phyloP scores from a whole-genome alignment of 2,888 invertebrate genomes.

The Chymomyza procnemis region DNA sequence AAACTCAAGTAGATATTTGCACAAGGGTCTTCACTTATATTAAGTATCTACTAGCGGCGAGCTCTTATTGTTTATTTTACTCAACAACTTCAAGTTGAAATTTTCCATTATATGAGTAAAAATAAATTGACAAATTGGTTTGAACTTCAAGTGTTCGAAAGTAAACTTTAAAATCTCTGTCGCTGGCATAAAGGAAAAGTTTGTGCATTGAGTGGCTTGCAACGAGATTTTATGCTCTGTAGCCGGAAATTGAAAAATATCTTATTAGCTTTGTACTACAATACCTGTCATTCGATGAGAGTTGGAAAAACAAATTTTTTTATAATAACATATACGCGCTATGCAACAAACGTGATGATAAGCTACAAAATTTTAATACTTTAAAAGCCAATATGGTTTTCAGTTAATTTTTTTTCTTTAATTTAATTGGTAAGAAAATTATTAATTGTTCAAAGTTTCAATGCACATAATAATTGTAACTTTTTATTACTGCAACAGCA shows the following conservation, averaged over 20 bases:
- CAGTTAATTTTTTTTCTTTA: no score
- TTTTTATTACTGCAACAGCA: no score
- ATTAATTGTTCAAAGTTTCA: no score
- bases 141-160: conserved; percentile 58
- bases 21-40: background rate
- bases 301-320: background rate
- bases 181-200: background rate
- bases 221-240: background rate
- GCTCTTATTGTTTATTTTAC: background rate
- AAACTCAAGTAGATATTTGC: background rate
- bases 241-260: background rate
- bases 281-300: background rate
- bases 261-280: background rate
- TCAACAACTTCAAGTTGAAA: conserved; percentile 2
- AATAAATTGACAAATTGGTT: conserved; percentile 58
- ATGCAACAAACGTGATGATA: background rate
- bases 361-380: background rate
- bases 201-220: background rate
- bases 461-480: no score
- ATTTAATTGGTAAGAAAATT: no score
- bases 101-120: conserved; percentile 59
- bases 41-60: background rate
- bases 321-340: background rate
- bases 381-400: no score
- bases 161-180: conserved; percentile 10